These are phyloP conservation scores for Chloebia gouldiae DNA, from an alignment of 2,113 vertebrate genomes.

Conservation along the genomic window DNA sequence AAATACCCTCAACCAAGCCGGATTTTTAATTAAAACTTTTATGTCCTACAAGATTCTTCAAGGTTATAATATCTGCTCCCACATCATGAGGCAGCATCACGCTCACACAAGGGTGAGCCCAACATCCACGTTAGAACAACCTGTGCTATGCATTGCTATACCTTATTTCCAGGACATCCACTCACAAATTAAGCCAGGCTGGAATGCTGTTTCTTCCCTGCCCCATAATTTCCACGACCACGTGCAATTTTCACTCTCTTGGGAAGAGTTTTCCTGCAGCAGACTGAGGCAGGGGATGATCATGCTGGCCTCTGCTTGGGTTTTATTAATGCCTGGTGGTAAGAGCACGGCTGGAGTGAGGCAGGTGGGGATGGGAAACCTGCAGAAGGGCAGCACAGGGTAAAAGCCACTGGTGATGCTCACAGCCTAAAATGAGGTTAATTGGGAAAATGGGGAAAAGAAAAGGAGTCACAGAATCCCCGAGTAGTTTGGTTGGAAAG, in stretches of 20 bases:
- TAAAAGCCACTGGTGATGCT: not conserved
- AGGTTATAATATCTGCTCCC: slow-evolving; percentile 19
- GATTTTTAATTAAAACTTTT: slow-evolving; percentile 48
- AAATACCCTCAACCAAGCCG: slow-evolving; percentile 6
- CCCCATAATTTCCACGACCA: slow-evolving; percentile 13
- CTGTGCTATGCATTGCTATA: accelerated
- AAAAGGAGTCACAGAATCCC: not conserved
- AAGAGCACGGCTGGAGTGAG: accelerated
- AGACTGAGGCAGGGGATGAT: not conserved
- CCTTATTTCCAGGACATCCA: not conserved
- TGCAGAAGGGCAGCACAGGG: not conserved
- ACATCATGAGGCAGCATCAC: not conserved
- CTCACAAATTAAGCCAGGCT: slow-evolving; percentile 17
- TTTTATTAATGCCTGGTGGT: not conserved
- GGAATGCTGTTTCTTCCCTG: not conserved
- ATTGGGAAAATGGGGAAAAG: not conserved
- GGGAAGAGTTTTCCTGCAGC: not conserved
- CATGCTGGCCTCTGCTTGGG: not conserved
- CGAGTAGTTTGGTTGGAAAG: not conserved
- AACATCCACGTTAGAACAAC: not conserved
- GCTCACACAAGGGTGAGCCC: not conserved
- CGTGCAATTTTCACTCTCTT: not conserved
- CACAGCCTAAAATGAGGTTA: not conserved
- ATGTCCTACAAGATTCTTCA: slow-evolving; percentile 30
- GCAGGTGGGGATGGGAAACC: not conserved